Conservation (phyloP, 2,797 vertebrate genomes). For the Phaenicophaeus curvirostris region DNA sequence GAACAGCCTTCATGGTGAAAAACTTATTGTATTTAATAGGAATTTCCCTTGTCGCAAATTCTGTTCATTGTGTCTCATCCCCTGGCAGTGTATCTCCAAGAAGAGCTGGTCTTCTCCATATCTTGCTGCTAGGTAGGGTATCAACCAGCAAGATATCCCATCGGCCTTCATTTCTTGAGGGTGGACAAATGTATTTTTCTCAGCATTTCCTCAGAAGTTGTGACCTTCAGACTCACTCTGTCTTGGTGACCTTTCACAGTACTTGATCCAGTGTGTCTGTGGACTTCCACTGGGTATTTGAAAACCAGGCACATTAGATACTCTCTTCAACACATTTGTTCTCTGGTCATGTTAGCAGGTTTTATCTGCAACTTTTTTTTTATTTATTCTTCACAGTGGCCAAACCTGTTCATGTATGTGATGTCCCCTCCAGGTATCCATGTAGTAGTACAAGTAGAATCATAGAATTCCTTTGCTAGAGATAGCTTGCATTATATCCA, state of each 20-base stretch:
- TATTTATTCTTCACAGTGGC: neutral
- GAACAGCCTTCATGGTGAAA: neutral
- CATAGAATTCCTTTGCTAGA: neutral
- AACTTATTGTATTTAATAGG: neutral
- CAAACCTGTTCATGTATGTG: neutral
- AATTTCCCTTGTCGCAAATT: neutral
- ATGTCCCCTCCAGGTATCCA: neutral
- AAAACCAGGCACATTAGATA: neutral
- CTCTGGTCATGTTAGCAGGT: neutral
- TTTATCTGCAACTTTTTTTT: neutral
- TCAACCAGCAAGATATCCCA: neutral
- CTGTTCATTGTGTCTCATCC: neutral
- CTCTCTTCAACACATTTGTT: neutral
- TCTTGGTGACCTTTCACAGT: neutral
- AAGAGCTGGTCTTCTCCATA: neutral
- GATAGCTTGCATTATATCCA: neutral
- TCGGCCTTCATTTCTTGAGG: neutral
- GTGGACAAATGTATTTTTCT: neutral
- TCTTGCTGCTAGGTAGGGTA: neutral
- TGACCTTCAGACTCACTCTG: neutral
- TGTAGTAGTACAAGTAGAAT: neutral
- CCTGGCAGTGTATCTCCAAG: neutral
- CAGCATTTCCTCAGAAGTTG: neutral
- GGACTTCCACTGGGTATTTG: neutral
- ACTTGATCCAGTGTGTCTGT: rapidly evolving